Evolutionary conservation across 2,797 vertebrate species (phyloP).

Genomic region (Syngnathus acus): DNA sequence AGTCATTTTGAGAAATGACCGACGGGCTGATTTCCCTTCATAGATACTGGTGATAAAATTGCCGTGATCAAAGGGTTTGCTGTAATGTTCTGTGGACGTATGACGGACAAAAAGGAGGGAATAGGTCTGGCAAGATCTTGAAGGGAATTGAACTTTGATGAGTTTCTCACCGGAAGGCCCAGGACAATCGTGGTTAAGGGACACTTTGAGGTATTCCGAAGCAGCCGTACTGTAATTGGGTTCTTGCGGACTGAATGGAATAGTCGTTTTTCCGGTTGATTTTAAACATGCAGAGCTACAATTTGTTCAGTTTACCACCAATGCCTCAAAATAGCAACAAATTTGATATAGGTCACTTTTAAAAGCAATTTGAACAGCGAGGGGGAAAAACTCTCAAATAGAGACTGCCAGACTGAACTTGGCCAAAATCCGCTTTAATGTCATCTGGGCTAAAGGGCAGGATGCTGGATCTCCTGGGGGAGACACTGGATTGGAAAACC

Average conservation of each 20-base stretch:
- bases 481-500: background rate
- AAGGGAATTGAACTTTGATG: constrained; percentile 4
- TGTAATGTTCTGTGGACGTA: background rate
- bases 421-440: background rate
- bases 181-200: background rate
- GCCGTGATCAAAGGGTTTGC: background rate
- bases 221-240: background rate
- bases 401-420: background rate
- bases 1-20: constrained; percentile 1
- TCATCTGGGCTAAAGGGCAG: background rate
- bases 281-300: background rate
- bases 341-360: background rate
- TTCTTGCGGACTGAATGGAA: background rate
- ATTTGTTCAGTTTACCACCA: background rate
- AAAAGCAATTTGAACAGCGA: background rate
- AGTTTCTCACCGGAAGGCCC: constrained; percentile 2
- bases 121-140: background rate
- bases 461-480: background rate
- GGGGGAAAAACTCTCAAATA: too few species aligned
- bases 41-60: background rate
- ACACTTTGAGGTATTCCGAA: background rate
- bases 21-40: background rate
- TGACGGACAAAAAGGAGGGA: background rate
- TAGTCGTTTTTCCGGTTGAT: background rate
- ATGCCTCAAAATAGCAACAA: background rate